These are phyloP conservation scores for Poeciliopsis turrubarensis DNA, from an alignment of 2,113 vertebrate species.

Conservation along the genomic window DNA sequence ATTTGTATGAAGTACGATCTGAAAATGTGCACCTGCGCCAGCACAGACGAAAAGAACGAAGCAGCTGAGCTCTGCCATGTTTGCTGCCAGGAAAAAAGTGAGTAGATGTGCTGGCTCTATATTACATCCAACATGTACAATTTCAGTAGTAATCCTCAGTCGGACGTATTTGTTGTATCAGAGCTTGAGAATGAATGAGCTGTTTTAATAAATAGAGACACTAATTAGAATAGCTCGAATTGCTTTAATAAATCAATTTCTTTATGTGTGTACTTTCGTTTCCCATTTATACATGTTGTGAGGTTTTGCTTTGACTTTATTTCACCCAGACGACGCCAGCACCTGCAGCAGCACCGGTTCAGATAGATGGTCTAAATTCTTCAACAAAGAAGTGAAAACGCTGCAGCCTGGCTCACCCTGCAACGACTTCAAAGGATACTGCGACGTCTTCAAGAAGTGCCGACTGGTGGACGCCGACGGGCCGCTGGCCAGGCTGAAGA, in stretches of 20 bases:
- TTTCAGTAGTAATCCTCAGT: neutral
- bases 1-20: conserved; percentile 90
- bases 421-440: conserved; percentile 97
- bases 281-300: neutral
- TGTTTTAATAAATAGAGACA: neutral
- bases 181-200: neutral
- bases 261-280: neutral
- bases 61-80: conserved; percentile 93
- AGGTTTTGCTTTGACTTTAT: neutral
- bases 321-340: conserved; percentile 80
- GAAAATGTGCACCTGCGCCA: conserved; percentile 92
- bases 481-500: conserved; percentile 94
- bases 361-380: conserved; percentile 78
- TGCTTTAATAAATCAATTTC: neutral
- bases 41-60: conserved; percentile 85
- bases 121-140: neutral
- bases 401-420: conserved; percentile 97
- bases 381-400: conserved; percentile 82
- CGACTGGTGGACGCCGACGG: conserved; percentile 96
- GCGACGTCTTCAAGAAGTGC: conserved; percentile 96
- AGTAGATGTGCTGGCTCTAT: conserved; percentile 59
- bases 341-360: conserved; percentile 92
- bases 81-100: conserved; percentile 95
- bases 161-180: neutral
- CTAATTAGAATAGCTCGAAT: neutral